A percentile compares a stretch with the other conserved stretches of the same genome.
phyloP scores from a whole-genome alignment of 2,113 vertebrate species.

The Tretioscincus oriximinensis region DNA sequence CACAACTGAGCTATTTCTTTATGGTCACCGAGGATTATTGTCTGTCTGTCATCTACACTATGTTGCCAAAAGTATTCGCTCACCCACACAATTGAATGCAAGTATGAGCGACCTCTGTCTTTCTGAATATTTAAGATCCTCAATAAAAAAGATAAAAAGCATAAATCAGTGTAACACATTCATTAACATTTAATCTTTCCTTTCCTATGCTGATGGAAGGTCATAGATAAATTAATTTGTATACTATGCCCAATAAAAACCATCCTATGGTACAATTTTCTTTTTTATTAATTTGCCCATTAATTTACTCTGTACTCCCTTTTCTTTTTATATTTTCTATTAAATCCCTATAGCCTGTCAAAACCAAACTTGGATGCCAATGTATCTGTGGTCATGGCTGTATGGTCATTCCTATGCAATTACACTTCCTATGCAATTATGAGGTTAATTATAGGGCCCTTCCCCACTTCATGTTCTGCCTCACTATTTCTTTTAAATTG shows the following conservation, averaged over 20 bases:
- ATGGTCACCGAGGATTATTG: no score
- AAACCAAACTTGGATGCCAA: background rate
- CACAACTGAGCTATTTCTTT: no score
- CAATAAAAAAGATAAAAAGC: no score
- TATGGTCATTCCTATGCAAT: background rate
- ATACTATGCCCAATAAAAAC: background rate
- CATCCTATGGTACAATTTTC: background rate
- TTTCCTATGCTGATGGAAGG: background rate
- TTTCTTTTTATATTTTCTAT: background rate
- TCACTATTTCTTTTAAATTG: no score
- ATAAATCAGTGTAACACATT: no score
- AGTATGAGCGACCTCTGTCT: no score
- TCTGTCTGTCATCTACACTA: no score
- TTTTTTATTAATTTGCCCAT: background rate
- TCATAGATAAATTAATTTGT: background rate
- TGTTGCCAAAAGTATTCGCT: no score
- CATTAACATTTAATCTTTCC: no score
- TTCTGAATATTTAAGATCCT: no score
- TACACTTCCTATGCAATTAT: background rate
- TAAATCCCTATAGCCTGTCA: background rate
- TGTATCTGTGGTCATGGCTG: background rate
- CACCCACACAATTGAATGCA: no score
- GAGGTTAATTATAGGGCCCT: background rate
- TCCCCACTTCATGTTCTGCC: no score
- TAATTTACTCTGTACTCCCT: background rate